Conservation (phyloP, 2,888 invertebrate genomes). For the Pasiphila rectangulata region DNA sequence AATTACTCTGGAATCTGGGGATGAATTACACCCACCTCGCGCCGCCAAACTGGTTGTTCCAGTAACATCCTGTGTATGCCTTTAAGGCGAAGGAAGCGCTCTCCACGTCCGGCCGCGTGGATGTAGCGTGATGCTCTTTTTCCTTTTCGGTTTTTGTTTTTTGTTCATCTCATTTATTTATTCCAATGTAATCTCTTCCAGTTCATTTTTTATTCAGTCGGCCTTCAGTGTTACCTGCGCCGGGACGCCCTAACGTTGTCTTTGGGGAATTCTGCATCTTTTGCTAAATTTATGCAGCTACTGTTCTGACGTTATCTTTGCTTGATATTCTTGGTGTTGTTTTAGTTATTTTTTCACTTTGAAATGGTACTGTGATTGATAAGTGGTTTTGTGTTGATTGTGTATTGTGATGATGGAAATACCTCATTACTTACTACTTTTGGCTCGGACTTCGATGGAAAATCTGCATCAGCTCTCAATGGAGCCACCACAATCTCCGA, state of each 20-base stretch:
- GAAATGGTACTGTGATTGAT: slow-evolving; percentile 33
- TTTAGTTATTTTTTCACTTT: slow-evolving; percentile 23
- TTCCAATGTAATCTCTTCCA: slow-evolving; percentile 82
- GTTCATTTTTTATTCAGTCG: slow-evolving; percentile 81
- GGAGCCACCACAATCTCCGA: slow-evolving; percentile 77
- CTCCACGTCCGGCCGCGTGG: slow-evolving; percentile 81
- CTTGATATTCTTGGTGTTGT: neutral
- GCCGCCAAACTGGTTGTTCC: slow-evolving; percentile 45
- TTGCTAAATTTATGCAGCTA: slow-evolving; percentile 39
- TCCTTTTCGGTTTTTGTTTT: slow-evolving; percentile 75
- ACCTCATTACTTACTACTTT: slow-evolving; percentile 65
- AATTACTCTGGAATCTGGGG: slow-evolving; percentile 33
- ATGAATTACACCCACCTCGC: slow-evolving; percentile 25
- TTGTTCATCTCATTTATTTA: slow-evolving; percentile 82
- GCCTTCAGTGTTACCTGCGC: slow-evolving; percentile 80
- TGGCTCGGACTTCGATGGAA: slow-evolving; percentile 65
- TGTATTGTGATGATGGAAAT: slow-evolving; percentile 74
- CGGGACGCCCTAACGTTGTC: slow-evolving; percentile 68
- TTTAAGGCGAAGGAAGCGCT: slow-evolving; percentile 70
- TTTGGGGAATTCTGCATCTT: slow-evolving; percentile 46
- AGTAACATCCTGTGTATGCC: slow-evolving; percentile 66
- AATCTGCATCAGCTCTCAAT: slow-evolving; percentile 60
- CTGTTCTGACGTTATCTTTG: slow-evolving; percentile 8
- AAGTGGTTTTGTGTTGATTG: slow-evolving; percentile 42
- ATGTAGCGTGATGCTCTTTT: slow-evolving; percentile 78